Percentiles rank a stretch among this genome's conserved stretches.
phyloP scores from a whole-genome alignment of 2,797 vertebrate genomes.

The Tragopan temminckii region DNA sequence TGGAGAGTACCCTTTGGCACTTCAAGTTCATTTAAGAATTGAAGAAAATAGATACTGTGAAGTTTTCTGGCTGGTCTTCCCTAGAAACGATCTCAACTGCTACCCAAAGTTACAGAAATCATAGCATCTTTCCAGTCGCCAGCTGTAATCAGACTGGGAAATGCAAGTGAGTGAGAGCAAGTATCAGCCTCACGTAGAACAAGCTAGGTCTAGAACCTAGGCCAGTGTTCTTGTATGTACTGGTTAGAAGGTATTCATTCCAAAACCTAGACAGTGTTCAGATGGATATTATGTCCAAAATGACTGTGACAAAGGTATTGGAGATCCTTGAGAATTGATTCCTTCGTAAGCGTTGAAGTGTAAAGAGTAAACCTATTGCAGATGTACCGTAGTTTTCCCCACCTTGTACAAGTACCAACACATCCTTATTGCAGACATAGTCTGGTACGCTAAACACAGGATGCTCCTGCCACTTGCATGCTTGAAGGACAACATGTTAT shows the following conservation, averaged over 20 bases:
- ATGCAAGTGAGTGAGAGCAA: neutral
- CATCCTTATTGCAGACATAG: neutral
- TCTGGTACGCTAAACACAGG: neutral
- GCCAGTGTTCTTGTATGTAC: neutral
- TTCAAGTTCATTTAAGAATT: neutral
- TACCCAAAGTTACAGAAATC: neutral
- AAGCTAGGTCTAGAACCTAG: neutral
- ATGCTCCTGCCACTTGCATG: neutral
- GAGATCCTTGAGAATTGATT: neutral
- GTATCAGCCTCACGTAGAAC: neutral
- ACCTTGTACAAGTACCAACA: neutral
- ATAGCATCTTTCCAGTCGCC: neutral
- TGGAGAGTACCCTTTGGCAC: neutral
- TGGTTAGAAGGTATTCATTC: neutral
- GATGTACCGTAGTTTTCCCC: neutral
- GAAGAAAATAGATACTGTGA: neutral
- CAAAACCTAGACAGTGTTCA: neutral
- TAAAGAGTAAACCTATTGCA: neutral
- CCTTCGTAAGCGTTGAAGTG: neutral
- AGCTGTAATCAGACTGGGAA: neutral
- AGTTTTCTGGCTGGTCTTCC: neutral
- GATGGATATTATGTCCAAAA: neutral
- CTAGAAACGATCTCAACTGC: neutral
- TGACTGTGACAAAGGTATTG: neutral
- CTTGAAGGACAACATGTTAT: neutral